Percentiles rank a stretch among this genome's conserved stretches.
Evolutionary conservation across 1,140 invertebrate genomes (phyloP).

Genomic region (Drusus annulatus): DNA sequence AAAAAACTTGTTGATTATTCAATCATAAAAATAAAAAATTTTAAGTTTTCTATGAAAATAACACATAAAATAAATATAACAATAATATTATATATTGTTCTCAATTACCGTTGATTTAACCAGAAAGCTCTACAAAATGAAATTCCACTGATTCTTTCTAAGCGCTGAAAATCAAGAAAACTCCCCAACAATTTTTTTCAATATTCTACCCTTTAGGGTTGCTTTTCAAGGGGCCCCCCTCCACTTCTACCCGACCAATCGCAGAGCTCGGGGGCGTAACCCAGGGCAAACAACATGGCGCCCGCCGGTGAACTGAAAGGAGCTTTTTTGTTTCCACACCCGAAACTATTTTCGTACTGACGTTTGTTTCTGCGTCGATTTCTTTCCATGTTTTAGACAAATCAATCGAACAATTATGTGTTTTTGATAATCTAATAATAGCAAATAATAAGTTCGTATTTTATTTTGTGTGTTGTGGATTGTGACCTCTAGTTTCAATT

Average conservation of each 20-base stretch:
- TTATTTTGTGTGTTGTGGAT: background rate
- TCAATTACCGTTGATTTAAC: no score
- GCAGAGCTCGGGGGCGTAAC: conserved; percentile 52
- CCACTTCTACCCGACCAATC: conserved; percentile 39
- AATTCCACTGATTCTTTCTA: no score
- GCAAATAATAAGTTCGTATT: background rate
- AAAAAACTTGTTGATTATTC: no score
- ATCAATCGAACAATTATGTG: background rate
- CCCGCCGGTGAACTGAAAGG: conserved; percentile 37
- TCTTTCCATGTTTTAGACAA: background rate
- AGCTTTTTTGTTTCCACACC: conserved; percentile 57
- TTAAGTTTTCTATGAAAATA: no score
- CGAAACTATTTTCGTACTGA: conserved; percentile 55
- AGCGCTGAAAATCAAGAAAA: conserved; percentile 22
- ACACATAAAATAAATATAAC: no score
- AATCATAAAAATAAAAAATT: no score
- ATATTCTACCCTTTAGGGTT: conserved; percentile 35
- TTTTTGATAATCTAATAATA: background rate
- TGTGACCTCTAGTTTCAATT: background rate
- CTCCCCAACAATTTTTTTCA: conserved; percentile 37
- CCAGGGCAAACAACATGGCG: conserved; percentile 59
- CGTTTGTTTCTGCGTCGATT: conserved; percentile 45
- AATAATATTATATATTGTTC: no score
- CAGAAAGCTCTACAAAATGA: no score
- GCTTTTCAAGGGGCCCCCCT: background rate